Base-by-base conservation (phyloP, 2,888 invertebrate species). In the Orchesella flavescens region DNA sequence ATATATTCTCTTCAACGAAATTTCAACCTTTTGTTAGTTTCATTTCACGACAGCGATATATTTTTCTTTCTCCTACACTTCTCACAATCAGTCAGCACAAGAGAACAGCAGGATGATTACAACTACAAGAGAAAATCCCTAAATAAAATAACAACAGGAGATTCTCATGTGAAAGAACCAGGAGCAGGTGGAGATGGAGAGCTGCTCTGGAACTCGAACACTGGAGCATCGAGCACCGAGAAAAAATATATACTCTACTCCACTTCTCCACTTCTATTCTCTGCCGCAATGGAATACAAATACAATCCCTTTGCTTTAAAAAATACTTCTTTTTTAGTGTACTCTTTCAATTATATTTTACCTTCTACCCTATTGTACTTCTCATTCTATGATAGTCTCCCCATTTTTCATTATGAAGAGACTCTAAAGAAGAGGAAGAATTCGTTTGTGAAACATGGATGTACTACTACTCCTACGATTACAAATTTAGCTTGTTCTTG, bases 121-220 rank as follows among this genome's bases (percentile, higher is more conserved):
- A 34, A 21, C 1, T 7, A 10, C 23, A 61, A 12, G 23, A 12
- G 24, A 13, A 15, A 61, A 34, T 34, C 7, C 34, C 34, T 34
- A 34, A 34, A 34, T 34, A 34, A 61, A 61, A 61, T 61, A 61
- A 61, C 61, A 23, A 24, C 24, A 24, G 61, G 61, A 10, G 61
- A 24, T 61, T 61, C 61, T 21, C 17, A 57, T 57, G 19, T 10
- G 53, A 12, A n/a, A n/a, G 19, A 19, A 3, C 1, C 17, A 19
- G 19, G 15, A 15, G 19, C 57, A 57, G 57, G 57, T 57, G 57
- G 57, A 19, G 19, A 19, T 4, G 10, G 13, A 53, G 10, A 53
- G n/a, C 2, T 5, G 34, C 13, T 3, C 53, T 53, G 53, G 17
- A 57, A 19, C 19, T 34, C 17, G 57, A 34, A 7, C n/a, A n/a